These are phyloP conservation scores for Epinephelus coioides DNA, from an alignment of 2,797 vertebrate species.

Conservation along the genomic window DNA sequence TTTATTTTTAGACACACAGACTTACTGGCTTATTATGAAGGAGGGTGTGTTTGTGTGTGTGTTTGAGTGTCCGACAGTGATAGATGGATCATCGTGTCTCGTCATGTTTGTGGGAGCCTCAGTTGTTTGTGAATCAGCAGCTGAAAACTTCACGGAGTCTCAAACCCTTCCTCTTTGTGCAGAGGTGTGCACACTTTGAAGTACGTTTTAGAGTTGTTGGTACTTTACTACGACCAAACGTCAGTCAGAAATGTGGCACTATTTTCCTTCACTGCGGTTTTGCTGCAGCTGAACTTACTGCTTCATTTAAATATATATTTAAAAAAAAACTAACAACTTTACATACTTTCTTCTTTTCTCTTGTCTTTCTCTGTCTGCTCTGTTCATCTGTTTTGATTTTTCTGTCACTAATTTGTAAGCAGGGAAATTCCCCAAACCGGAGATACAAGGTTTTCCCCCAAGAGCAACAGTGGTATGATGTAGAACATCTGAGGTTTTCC, in stretches of 20 bases:
- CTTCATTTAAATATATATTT: neutral
- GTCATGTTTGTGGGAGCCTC: constrained; percentile 1
- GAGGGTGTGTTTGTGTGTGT: neutral
- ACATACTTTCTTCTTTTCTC: neutral
- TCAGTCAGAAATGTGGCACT: neutral
- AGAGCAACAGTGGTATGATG: neutral
- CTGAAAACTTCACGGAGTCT: too few species aligned
- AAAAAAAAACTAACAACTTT: neutral
- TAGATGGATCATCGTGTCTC: constrained; percentile 7
- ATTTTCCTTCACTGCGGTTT: neutral
- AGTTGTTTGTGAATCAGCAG: too few species aligned
- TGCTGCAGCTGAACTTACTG: neutral
- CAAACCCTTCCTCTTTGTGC: too few species aligned
- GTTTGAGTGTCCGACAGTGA: neutral
- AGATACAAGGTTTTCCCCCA: neutral
- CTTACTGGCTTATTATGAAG: constrained; percentile 52
- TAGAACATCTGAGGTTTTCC: neutral
- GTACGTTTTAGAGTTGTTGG: neutral
- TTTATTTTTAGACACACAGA: constrained; percentile 70
- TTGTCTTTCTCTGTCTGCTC: neutral
- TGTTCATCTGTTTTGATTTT: constrained; percentile 3
- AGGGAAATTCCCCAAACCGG: constrained; percentile 28
- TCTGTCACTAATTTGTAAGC: neutral
- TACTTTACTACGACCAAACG: neutral
- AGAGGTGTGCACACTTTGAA: too few species aligned